Base-by-base conservation (phyloP, 2,797 vertebrate species). In the Melanotaenia nigrans region DNA sequence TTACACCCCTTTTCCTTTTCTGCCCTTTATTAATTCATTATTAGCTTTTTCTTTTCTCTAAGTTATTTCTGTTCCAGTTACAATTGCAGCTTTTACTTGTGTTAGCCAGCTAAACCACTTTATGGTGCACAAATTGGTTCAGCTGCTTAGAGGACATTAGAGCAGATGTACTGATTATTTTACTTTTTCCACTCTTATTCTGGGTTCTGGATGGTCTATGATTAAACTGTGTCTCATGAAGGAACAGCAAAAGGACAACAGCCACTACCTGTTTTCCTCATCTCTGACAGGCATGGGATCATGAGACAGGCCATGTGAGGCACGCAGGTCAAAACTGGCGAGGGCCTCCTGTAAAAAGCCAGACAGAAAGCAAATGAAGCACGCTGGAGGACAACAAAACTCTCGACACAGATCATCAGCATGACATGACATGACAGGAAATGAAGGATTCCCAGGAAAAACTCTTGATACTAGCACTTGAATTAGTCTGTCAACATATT, bases 261-360 rank as follows among this genome's bases (percentile, higher is more conserved):
- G 66, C 38, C 61, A 32, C 75, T 85, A 91, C 88, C 91, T 85
- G 16, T 90, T 92, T 71, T 89, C 85, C 65, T 89, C 73, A 56
- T 90, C 71, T 67, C 75, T 84, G 66, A 78, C 54, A 66, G 90
- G 89, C 91, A 89, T 89, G 77, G 89, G 82, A 85, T 94, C 90
- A 62, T 87, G 86, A 61, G 90, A 91, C 70, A 88, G 68, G 33
- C 91, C 81, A 20, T 92, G 87, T 30, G 84, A 85, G 38, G 82
- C 85, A 28, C 32, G 61, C 59, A 93, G 85, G 81, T 93, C 91
- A 78, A 85, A 82, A 69, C 91, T 92, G 58, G 89, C 90, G 38
- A 73, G 82, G 60, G 82, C 73, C 65, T 93, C 90, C 90, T 87
- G 80, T 20, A 54, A 28, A 53, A 67, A 84, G 66, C 36, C 62